Percentiles rank a stretch among this genome's conserved stretches.
These are phyloP conservation scores for Drosophila vallismaia DNA, from an alignment of 2,888 invertebrate genomes.

Conservation along the genomic window DNA sequence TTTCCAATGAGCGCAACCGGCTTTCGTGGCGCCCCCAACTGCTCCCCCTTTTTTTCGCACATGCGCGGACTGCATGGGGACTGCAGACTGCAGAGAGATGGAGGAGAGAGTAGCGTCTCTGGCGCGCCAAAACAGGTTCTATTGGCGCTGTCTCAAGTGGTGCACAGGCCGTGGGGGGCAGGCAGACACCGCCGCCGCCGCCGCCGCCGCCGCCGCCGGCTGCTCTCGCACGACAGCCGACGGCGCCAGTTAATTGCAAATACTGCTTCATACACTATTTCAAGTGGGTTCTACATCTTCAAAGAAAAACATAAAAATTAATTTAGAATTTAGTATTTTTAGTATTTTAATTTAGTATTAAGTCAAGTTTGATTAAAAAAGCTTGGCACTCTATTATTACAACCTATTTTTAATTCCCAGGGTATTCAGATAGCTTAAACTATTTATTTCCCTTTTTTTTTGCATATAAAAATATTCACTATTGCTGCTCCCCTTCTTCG, in stretches of 20 bases:
- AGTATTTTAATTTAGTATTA: too few species aligned
- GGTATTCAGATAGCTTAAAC: background rate
- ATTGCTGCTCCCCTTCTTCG: background rate
- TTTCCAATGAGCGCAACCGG: background rate
- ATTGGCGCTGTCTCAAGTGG: constrained; percentile 55
- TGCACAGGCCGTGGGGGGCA: background rate
- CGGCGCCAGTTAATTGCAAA: constrained; percentile 79
- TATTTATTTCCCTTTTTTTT: background rate
- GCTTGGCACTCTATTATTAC: too few species aligned
- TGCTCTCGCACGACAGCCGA: constrained; percentile 72
- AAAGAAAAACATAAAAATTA: background rate
- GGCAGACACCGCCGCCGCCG: constrained; percentile 28
- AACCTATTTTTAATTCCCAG: background rate
- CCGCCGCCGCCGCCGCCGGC: constrained; percentile 42
- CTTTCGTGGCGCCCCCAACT: background rate
- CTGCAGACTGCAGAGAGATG: constrained; percentile 1
- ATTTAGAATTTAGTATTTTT: background rate
- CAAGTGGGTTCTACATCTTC: background rate
- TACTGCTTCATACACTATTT: constrained; percentile 59
- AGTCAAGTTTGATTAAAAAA: too few species aligned
- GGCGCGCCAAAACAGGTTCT: constrained; percentile 76
- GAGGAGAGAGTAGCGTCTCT: constrained; percentile 41
- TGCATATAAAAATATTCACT: constrained; percentile 1
- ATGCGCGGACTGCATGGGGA: constrained; percentile 58
- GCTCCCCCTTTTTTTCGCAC: constrained; percentile 34